Conservation (phyloP, 2,797 vertebrate genomes). For the Rhinella marina region DNA sequence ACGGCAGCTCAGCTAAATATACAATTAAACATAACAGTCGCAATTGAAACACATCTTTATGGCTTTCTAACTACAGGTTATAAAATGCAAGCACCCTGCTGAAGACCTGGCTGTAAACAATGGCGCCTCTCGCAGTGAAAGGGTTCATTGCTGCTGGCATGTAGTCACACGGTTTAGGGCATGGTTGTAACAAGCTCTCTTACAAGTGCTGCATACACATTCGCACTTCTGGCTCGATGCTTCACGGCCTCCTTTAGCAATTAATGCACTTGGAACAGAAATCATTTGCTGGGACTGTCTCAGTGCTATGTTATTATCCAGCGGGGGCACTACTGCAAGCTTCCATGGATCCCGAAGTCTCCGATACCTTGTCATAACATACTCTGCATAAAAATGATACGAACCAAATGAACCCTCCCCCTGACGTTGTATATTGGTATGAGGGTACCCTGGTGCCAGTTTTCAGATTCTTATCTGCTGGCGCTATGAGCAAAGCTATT, state of each 20-base stretch:
- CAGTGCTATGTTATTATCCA: not conserved
- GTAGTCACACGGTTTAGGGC: not conserved
- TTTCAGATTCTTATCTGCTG: not conserved
- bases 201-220: not conserved
- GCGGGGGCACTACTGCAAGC: conserved; percentile 4
- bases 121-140: not conserved
- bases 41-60: conserved; percentile 11
- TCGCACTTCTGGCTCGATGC: not conserved
- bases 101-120: not conserved
- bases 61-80: not conserved
- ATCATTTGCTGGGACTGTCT: not conserved
- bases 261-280: conserved; percentile 21
- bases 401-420: not conserved
- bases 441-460: not conserved
- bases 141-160: not conserved
- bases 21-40: conserved; percentile 40
- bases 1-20: not conserved
- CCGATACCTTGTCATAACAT: not conserved
- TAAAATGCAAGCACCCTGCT: not conserved
- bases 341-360: not conserved
- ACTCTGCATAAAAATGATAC: not conserved
- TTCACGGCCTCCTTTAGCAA: conserved; percentile 6
- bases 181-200: conserved; percentile 1
- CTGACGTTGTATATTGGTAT: not conserved
- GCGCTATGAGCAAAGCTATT: not conserved